Percentiles rank a stretch among this genome's conserved stretches.
These are phyloP conservation scores for Eriosoma lanigerum DNA, from an alignment of 1,140 invertebrate species.

Conservation along the genomic window DNA sequence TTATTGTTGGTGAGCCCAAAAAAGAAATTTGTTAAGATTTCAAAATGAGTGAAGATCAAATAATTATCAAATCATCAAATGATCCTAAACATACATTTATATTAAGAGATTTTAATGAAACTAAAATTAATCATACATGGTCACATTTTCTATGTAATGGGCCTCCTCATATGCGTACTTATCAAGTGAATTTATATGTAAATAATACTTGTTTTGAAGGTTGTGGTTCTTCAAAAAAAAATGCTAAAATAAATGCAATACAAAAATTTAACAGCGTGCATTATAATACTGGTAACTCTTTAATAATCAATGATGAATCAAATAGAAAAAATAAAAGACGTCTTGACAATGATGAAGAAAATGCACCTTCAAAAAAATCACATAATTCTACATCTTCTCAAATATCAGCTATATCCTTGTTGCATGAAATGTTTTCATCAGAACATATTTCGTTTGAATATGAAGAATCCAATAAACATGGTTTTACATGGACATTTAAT, in stretches of 20 bases:
- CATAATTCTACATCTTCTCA: neutral
- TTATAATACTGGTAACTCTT: neutral
- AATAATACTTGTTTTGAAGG: neutral
- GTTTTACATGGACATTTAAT: slow-evolving; percentile 2
- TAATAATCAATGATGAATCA: neutral
- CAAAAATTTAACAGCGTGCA: neutral
- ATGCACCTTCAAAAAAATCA: no score
- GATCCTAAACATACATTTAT: neutral
- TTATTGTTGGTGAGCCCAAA: no score
- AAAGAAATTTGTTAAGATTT: no score
- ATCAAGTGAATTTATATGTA: neutral
- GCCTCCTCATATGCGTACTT: slow-evolving; percentile 17
- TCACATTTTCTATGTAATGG: neutral
- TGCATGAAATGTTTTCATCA: slow-evolving; percentile 22
- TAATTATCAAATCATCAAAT: no score
- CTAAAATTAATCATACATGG: neutral
- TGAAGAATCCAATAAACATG: neutral
- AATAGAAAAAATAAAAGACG: neutral
- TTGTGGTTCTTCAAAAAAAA: slow-evolving; percentile 18
- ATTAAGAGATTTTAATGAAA: slow-evolving; percentile 39
- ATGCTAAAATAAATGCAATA: slow-evolving; percentile 36
- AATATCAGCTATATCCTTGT: slow-evolving; percentile 18
- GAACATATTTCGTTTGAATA: neutral
- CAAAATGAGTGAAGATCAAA: neutral
- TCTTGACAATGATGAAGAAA: no score